Evolutionary conservation across 2,888 invertebrate genomes (phyloP).

Genomic region (Pristionchus entomophagus): DNA sequence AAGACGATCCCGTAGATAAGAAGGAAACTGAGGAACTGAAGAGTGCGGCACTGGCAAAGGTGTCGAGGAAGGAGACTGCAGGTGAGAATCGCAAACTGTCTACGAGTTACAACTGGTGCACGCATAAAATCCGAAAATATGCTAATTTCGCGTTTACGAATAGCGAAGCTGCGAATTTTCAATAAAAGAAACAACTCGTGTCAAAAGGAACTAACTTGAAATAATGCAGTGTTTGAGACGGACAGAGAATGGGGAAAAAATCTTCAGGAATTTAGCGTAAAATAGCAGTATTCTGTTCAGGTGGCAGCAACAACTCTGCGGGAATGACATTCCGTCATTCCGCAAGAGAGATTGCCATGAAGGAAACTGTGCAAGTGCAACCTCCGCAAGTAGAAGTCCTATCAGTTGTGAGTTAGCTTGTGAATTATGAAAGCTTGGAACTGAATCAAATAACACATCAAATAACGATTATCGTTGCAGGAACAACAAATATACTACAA

Average conservation of each 20-base stretch:
- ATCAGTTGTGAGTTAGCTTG: conserved; percentile 29
- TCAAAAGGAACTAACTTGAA: no score
- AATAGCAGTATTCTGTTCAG: no score
- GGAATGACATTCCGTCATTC: conserved; percentile 21
- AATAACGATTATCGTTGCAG: conserved; percentile 44
- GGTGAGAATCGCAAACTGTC: no score
- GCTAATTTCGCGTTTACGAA: no score
- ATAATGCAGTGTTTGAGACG: no score
- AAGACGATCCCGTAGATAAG: not conserved
- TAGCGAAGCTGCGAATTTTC: no score
- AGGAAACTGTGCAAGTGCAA: conserved; percentile 32
- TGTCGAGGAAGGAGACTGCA: conserved; percentile 6
- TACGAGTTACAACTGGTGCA: no score
- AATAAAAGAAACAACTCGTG: no score
- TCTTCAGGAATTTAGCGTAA: no score
- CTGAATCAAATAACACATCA: no score
- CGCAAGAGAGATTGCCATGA: not conserved
- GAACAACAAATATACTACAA: conserved; percentile 65
- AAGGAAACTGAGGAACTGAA: not conserved
- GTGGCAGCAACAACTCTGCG: not conserved
- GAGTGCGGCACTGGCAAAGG: not conserved
- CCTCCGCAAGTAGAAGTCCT: conserved; percentile 13
- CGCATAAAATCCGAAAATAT: no score
- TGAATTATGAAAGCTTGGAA: not conserved
- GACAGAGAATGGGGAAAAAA: no score